A percentile compares a stretch with the other conserved stretches of the same genome.
Conservation (phyloP, 92 coral and sea anemone species). For the Porites divaricata region DNA sequence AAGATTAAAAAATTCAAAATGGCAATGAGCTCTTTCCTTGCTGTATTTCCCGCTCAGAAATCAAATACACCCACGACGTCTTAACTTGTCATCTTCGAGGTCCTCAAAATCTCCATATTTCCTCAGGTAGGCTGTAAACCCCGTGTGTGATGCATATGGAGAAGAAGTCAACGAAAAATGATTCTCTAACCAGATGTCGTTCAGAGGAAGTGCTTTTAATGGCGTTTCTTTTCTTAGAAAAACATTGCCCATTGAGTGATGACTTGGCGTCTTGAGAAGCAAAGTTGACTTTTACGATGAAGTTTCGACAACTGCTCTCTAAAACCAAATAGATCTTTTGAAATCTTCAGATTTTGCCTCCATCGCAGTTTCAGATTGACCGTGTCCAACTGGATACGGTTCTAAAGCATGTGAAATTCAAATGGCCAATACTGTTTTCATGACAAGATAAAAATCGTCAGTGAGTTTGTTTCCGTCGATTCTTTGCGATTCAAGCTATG, state of each 20-base stretch:
- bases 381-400: too few species aligned
- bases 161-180: slow-evolving; percentile 86
- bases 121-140: slow-evolving; percentile 59
- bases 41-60: slow-evolving; percentile 78
- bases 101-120: slow-evolving; percentile 59
- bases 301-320: slow-evolving; percentile 97
- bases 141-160: slow-evolving; percentile 91
- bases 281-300: slow-evolving; percentile 77
- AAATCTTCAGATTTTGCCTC: not conserved
- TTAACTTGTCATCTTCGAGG: slow-evolving; percentile 30
- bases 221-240: slow-evolving; percentile 95
- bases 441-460: not conserved
- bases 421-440: not conserved
- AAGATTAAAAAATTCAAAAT: slow-evolving; percentile 56
- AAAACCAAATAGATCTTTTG: slow-evolving; percentile 86
- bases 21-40: slow-evolving; percentile 86
- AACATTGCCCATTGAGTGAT: slow-evolving; percentile 73
- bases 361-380: slow-evolving; percentile 5
- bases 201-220: slow-evolving; percentile 77
- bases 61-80: slow-evolving; percentile 54
- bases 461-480: slow-evolving; percentile 8
- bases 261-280: slow-evolving; percentile 65
- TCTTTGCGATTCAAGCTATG: too few species aligned
- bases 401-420: not conserved
- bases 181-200: slow-evolving; percentile 70